These are phyloP conservation scores for Drosophila tripunctata DNA, from an alignment of 2,888 invertebrate species.

Conservation along the genomic window DNA sequence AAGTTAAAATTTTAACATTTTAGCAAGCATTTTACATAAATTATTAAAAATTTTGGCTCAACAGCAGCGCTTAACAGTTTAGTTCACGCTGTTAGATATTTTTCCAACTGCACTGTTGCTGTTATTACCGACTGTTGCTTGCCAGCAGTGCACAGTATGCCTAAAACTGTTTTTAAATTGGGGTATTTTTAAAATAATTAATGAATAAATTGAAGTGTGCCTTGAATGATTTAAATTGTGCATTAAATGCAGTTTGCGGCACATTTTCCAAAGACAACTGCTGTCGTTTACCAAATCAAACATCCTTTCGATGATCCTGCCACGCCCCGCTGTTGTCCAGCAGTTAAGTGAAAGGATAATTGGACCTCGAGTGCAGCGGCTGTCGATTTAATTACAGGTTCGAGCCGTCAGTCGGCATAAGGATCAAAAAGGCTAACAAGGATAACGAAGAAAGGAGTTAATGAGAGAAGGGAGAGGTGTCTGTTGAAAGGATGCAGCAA, in stretches of 20 bases:
- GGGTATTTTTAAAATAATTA: no score
- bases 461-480: no score
- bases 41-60: no score
- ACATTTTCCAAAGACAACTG: neutral
- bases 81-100: no score
- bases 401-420: neutral
- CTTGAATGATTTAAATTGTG: neutral
- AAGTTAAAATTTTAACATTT: no score
- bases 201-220: neutral
- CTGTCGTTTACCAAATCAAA: conserved; percentile 67
- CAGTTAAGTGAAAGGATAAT: conserved; percentile 35
- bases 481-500: conserved; percentile 4
- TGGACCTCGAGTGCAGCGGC: conserved; percentile 25
- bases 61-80: no score
- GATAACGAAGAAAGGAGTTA: conserved; percentile 1
- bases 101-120: no score
- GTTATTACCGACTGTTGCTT: no score
- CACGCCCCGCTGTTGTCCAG: neutral
- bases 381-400: conserved; percentile 49
- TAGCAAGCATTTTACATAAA: no score
- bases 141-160: no score
- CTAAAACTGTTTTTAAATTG: no score
- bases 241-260: neutral
- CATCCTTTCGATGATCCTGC: conserved; percentile 76
- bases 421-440: conserved; percentile 11